phyloP scores from a whole-genome alignment of 2,797 vertebrate species.

The Pseudochirops cupreus region DNA sequence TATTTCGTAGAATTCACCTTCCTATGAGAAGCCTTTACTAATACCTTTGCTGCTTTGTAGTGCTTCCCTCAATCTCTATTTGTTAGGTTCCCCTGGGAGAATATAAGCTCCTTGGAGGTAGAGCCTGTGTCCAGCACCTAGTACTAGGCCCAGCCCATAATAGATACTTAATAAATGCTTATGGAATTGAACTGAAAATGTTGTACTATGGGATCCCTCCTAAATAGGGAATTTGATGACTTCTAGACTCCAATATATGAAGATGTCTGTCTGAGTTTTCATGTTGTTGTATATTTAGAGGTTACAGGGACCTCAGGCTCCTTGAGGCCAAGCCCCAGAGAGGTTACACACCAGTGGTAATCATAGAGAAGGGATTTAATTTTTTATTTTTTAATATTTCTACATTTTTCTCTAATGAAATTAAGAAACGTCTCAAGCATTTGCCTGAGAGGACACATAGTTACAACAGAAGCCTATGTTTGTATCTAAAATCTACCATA shows the following conservation, averaged over 20 bases:
- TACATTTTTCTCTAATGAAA: not conserved
- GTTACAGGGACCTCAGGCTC: not conserved
- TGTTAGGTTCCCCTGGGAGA: not conserved
- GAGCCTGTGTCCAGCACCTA: not conserved
- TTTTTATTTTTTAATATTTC: too few relatives aligned
- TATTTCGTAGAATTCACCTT: not conserved
- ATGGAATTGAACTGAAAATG: conserved; percentile 3
- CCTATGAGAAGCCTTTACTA: not conserved
- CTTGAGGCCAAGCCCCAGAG: not conserved
- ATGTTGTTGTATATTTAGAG: not conserved
- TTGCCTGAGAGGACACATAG: not conserved
- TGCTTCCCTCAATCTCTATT: not conserved
- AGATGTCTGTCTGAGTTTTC: not conserved
- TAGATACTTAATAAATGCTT: not conserved
- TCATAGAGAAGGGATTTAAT: not conserved
- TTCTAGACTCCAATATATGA: not conserved
- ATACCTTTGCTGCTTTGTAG: not conserved
- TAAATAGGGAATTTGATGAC: not conserved
- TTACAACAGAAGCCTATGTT: not conserved
- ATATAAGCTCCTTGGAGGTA: not conserved
- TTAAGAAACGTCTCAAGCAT: not conserved
- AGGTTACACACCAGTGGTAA: too few relatives aligned
- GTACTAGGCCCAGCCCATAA: not conserved
- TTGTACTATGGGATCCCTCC: not conserved
- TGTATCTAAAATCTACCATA: not conserved